Percentiles rank a stretch among this genome's conserved stretches.
phyloP scores from a whole-genome alignment of 2,888 invertebrate species.

The Hybos culiciformis region DNA sequence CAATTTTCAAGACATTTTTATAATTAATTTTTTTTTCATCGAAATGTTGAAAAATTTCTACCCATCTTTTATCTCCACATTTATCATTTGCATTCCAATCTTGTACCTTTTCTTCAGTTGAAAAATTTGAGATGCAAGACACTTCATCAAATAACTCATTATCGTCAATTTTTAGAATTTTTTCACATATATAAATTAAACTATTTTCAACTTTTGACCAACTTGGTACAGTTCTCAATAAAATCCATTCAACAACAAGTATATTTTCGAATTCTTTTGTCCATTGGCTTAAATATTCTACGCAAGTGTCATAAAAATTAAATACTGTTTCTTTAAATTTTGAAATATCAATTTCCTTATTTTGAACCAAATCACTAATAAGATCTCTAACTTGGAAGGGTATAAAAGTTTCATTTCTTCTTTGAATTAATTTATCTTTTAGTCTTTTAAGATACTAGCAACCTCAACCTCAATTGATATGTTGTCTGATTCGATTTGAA shows the following conservation, averaged over 20 bases:
- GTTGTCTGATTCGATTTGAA: conserved; percentile 11
- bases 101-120: background rate
- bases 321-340: background rate
- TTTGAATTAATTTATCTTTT: conserved; percentile 9
- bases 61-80: background rate
- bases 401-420: conserved; percentile 9
- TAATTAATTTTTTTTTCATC: background rate
- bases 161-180: background rate
- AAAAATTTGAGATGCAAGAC: background rate
- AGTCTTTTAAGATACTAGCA: conserved; percentile 7
- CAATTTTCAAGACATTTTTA: conserved; percentile 5
- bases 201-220: background rate
- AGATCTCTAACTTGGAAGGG: conserved; percentile 9
- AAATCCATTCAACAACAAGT: background rate
- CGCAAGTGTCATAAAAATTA: no score
- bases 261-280: background rate
- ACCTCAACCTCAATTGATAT: conserved; percentile 10
- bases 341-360: background rate
- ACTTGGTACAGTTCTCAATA: background rate
- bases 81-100: background rate
- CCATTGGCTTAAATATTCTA: no score
- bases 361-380: conserved; percentile 7
- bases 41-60: background rate
- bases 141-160: background rate
- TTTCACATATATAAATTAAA: background rate